Conservation (phyloP, 2,888 invertebrate genomes). For the Cataglyphis rosenhaueri region DNA sequence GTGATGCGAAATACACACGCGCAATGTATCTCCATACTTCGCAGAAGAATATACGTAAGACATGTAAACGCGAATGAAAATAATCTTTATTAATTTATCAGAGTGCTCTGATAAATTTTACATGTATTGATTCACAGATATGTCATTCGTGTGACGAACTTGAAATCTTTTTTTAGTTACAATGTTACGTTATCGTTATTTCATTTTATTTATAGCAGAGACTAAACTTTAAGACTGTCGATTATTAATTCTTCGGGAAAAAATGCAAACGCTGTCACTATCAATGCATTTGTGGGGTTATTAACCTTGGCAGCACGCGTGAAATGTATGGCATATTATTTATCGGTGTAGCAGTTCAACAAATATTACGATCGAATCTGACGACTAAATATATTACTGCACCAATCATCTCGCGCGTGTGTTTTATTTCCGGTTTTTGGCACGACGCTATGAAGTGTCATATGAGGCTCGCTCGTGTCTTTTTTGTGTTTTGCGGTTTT, state of each 20-base stretch:
- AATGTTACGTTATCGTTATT: background rate
- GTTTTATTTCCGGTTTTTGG: constrained; percentile 42
- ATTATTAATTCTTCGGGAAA: background rate
- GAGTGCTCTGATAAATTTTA: background rate
- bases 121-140: background rate
- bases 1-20: constrained; percentile 3
- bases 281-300: constrained; percentile 6
- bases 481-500: background rate
- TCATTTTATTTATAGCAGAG: background rate
- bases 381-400: constrained; percentile 18
- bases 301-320: constrained; percentile 40
- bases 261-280: constrained; percentile 20
- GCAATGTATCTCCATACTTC: background rate
- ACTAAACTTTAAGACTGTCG: background rate
- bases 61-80: constrained; percentile 10
- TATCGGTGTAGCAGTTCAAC: background rate
- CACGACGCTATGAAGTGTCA: background rate
- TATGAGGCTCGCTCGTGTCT: background rate
- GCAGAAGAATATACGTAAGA: constrained; percentile 18
- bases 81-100: constrained; percentile 6
- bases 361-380: background rate
- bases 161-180: background rate
- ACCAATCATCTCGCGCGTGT: background rate
- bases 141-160: background rate
- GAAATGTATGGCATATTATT: constrained; percentile 26